phyloP scores from a whole-genome alignment of 2,113 vertebrate genomes.

The Bombycilla garrulus region DNA sequence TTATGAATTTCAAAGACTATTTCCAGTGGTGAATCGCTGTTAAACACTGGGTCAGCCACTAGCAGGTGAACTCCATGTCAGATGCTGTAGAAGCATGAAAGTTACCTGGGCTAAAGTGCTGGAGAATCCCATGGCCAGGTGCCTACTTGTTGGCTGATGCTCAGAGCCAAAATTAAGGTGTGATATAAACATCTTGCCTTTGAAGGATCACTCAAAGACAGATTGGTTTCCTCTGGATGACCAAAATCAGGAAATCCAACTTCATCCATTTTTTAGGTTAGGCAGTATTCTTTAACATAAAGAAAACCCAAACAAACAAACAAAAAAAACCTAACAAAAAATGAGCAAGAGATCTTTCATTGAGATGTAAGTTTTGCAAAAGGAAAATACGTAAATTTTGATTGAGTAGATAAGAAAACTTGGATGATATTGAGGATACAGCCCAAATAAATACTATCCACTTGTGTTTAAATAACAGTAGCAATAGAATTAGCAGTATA shows the following conservation, averaged over 20 bases:
- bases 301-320: background rate
- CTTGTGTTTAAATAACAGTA: background rate
- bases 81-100: background rate
- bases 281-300: background rate
- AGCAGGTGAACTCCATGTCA: slow-evolving; percentile 35
- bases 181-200: background rate
- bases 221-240: background rate
- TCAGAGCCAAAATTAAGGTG: background rate
- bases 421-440: background rate
- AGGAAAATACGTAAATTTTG: background rate
- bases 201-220: background rate
- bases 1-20: slow-evolving; percentile 67
- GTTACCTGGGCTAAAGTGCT: background rate
- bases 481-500: background rate
- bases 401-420: background rate
- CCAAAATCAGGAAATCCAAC: background rate
- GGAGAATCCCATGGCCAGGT: background rate
- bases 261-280: background rate
- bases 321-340: background rate
- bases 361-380: background rate
- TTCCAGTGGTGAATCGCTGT: slow-evolving; percentile 43
- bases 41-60: slow-evolving; percentile 63
- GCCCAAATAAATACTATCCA: background rate
- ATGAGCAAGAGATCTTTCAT: background rate
- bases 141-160: background rate